Evolutionary conservation across 2,888 invertebrate species (phyloP).

Genomic region (Penaeus monodon): DNA sequence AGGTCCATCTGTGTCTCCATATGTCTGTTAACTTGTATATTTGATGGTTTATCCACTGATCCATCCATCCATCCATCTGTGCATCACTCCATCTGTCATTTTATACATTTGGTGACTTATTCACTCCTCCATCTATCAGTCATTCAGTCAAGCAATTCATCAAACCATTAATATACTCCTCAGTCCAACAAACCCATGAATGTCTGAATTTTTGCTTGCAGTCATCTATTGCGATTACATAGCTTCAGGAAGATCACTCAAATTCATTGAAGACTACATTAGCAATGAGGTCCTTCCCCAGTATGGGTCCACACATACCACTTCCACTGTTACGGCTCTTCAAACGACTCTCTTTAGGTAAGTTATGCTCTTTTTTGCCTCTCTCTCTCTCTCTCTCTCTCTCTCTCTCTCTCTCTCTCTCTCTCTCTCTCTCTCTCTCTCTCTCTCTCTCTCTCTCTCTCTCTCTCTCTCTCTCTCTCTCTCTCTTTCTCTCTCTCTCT

Average conservation of each 20-base stretch:
- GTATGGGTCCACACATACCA: slow-evolving; percentile 87
- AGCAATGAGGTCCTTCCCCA: slow-evolving; percentile 82
- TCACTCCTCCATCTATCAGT: no score
- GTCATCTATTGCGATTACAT: slow-evolving; percentile 87
- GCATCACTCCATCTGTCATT: no score
- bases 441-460: neutral
- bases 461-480: neutral
- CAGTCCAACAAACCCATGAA: neutral
- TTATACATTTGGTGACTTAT: no score
- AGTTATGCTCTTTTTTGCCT: slow-evolving; percentile 64
- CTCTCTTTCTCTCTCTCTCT: neutral
- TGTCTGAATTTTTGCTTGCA: slow-evolving; percentile 63
- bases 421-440: neutral
- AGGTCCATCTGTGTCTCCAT: no score
- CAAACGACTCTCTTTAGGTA: slow-evolving; percentile 90
- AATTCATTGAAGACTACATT: slow-evolving; percentile 89
- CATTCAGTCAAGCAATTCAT: no score
- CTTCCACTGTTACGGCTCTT: slow-evolving; percentile 85
- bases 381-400: neutral
- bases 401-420: neutral
- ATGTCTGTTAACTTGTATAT: no score
- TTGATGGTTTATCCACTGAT: no score
- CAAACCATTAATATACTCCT: no score
- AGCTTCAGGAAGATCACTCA: slow-evolving; percentile 84
- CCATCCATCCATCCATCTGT: no score